Evolutionary conservation across 2,888 invertebrate species (phyloP), one percentile per base, ranked within the genome.

Genomic region (Halictus quadricinctus): DNA sequence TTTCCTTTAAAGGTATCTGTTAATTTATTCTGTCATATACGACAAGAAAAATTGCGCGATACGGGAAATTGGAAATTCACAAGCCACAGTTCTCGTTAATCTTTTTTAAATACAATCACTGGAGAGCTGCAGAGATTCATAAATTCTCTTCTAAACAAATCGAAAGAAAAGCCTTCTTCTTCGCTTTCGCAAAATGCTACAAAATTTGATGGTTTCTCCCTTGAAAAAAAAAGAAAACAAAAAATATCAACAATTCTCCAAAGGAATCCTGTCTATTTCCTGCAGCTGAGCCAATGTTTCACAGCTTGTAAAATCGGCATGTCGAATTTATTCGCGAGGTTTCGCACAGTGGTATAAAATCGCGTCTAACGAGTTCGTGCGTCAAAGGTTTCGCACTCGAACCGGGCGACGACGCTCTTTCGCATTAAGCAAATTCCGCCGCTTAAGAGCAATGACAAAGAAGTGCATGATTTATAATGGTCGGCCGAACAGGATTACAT

Each of bases 401-500:
- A 41, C 8, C 69, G 41, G 12, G 41, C 69, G 69, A 10, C 69
- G 69, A 10, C 18, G 41, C 10, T 21, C 69, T 69, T 69, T 69
- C 29, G 69, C 69, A 69, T 70, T n/a, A 13, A 43, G 70, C 43
- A 41, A 43, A 70, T 70, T 43, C 43, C 70, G 41, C 41, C 41
- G 43, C 41, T 69, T 69, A 69, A 48, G 43, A 72, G 48, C 41
- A 72, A 18, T 50, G 29, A 70, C 41, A 70, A 70, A 43, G n/a
- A 43, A 70, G 21, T 41, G 43, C n/a, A 43, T 70, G 70, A 43
- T 43, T 70, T 43, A 70, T 70, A 43, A 70, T 70, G 70, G 41
- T 43, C 41, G n/a, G n/a, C 12, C 43, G 43, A 70, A 70, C 43
- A 43, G 41, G 70, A 43, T 64, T 43, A 70, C 46, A 76, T 50